Evolutionary conservation across 2,888 invertebrate genomes (phyloP).

Genomic region (Epistrophe eligans): DNA sequence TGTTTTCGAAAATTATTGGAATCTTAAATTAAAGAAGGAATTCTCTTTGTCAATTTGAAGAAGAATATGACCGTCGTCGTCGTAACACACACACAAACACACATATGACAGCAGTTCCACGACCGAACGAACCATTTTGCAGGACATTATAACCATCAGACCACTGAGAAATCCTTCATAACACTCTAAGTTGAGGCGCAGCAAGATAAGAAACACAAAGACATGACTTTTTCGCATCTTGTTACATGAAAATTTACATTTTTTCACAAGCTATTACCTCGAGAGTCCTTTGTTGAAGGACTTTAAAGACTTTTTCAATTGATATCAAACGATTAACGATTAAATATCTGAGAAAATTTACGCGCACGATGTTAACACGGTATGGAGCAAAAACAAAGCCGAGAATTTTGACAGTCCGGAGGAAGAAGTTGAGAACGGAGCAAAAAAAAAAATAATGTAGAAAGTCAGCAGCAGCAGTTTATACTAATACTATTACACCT

Average conservation of each 20-base stretch:
- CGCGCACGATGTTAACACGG: slow-evolving; percentile 76
- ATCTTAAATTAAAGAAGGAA: background rate
- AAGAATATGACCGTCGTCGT: background rate
- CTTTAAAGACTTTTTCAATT: slow-evolving; percentile 56
- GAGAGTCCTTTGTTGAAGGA: slow-evolving; percentile 28
- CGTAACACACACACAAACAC: slow-evolving; percentile 15
- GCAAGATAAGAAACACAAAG: slow-evolving; percentile 36
- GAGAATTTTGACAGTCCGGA: slow-evolving; percentile 73
- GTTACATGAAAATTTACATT: slow-evolving; percentile 28
- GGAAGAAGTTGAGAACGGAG: slow-evolving; percentile 59
- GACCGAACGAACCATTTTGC: background rate
- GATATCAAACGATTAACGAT: slow-evolving; percentile 48
- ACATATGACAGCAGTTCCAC: slow-evolving; percentile 1
- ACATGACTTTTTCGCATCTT: slow-evolving; percentile 35
- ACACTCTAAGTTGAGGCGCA: slow-evolving; percentile 51
- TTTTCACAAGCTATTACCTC: slow-evolving; percentile 57
- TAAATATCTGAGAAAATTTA: slow-evolving; percentile 62
- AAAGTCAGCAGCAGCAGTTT: slow-evolving; percentile 52
- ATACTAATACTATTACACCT: slow-evolving; percentile 30
- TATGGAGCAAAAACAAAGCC: slow-evolving; percentile 73
- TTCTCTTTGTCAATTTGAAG: slow-evolving; percentile 20
- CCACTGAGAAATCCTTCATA: slow-evolving; percentile 42
- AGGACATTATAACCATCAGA: slow-evolving; percentile 22
- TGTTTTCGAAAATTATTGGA: background rate
- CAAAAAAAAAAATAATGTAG: slow-evolving; percentile 7